A percentile compares a stretch with the other conserved stretches of the same genome.
These are phyloP conservation scores for Sciurus carolinensis DNA, from an alignment of 2,797 vertebrate genomes.

Conservation along the genomic window DNA sequence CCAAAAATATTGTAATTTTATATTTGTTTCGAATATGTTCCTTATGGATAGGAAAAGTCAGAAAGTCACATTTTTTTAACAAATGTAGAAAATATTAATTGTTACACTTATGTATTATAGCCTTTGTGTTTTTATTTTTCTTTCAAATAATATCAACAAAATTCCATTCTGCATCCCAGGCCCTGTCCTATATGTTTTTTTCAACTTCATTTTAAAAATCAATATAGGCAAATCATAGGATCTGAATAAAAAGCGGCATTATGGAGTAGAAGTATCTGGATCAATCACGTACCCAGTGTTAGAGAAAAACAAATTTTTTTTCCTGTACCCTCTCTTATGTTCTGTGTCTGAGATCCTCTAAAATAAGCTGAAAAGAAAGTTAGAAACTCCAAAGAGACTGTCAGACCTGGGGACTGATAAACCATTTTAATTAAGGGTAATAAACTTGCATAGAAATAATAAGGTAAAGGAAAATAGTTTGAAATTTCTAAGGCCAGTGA, in stretches of 20 bases:
- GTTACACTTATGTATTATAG: background rate
- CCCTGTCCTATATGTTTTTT: background rate
- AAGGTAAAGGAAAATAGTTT: background rate
- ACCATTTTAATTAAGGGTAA: background rate
- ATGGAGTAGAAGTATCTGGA: background rate
- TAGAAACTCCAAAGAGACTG: background rate
- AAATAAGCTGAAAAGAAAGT: background rate
- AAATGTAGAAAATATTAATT: slow-evolving; percentile 44
- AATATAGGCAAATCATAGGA: background rate
- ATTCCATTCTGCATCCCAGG: background rate
- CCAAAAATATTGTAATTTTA: slow-evolving; percentile 62
- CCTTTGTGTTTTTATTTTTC: slow-evolving; percentile 47
- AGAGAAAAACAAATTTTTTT: background rate
- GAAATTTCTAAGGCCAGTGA: background rate
- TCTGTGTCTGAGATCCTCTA: background rate
- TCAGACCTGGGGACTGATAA: background rate
- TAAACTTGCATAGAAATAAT: background rate
- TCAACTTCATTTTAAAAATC: background rate
- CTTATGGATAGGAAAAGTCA: slow-evolving; percentile 48
- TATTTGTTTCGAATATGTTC: slow-evolving; percentile 63
- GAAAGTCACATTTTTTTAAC: slow-evolving; percentile 60
- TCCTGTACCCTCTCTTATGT: background rate
- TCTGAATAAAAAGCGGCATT: slow-evolving; percentile 2
- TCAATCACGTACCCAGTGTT: background rate
- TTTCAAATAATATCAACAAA: slow-evolving; percentile 7